Percentiles rank a stretch among this genome's conserved stretches.
Conservation (phyloP, 2,113 vertebrate genomes). For the Lepisosteus oculatus region DNA sequence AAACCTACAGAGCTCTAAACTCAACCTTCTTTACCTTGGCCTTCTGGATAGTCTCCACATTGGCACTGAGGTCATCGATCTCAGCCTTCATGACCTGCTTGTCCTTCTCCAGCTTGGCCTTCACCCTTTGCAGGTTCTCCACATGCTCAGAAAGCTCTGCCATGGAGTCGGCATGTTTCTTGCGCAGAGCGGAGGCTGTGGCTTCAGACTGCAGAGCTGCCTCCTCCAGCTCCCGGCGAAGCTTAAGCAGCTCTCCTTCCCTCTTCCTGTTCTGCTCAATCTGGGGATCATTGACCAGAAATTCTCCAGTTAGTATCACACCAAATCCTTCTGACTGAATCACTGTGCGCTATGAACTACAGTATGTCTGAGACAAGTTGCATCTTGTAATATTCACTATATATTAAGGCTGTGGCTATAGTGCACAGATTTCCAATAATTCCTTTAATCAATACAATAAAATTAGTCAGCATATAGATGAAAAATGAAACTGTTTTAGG, state of each 20-base stretch:
- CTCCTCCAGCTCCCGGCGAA: slow-evolving; percentile 59
- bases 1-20: too few relatives aligned
- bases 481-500: too few relatives aligned
- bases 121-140: slow-evolving; percentile 60
- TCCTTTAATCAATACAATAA: too few relatives aligned
- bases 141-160: slow-evolving; percentile 57
- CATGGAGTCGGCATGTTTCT: slow-evolving; percentile 52
- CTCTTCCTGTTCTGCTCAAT: slow-evolving; percentile 62
- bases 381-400: too few relatives aligned
- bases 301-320: too few relatives aligned
- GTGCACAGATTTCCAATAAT: too few relatives aligned
- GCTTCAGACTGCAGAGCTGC: slow-evolving; percentile 52
- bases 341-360: too few relatives aligned
- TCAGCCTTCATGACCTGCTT: slow-evolving; percentile 61
- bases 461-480: too few relatives aligned
- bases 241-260: slow-evolving; percentile 59
- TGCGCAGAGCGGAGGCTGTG: slow-evolving; percentile 38
- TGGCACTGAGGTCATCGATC: slow-evolving; percentile 56
- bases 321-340: too few relatives aligned
- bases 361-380: too few relatives aligned
- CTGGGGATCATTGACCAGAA: slow-evolving; percentile 24
- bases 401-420: too few relatives aligned
- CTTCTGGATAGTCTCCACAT: slow-evolving; percentile 50
- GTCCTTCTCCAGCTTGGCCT: slow-evolving; percentile 63
- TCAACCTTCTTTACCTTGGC: slow-evolving; percentile 40